A percentile compares a stretch with the other conserved stretches of the same genome.
Evolutionary conservation across 1,140 invertebrate species (phyloP).

Genomic region (Pseudomyrmex dendroicus): DNA sequence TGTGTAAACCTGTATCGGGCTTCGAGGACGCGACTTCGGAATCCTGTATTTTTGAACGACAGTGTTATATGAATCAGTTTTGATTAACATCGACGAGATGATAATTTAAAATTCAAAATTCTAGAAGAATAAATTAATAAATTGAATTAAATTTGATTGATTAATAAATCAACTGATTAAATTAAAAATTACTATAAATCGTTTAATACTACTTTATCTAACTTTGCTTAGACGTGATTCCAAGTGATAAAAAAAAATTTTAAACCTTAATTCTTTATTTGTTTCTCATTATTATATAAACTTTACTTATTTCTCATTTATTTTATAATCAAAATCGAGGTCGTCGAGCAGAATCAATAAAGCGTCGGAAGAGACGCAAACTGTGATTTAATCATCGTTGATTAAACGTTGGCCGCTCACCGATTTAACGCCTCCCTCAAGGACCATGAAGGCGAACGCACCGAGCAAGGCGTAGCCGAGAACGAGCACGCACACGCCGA

Average conservation of each 20-base stretch:
- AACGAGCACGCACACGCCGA: conserved; percentile 93
- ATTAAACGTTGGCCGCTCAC: conserved; percentile 54
- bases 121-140: too few species aligned
- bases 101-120: too few species aligned
- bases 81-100: too few species aligned
- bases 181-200: too few species aligned
- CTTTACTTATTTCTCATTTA: neutral
- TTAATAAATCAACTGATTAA: too few species aligned
- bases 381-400: conserved; percentile 13
- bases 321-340: neutral
- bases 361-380: neutral
- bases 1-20: conserved; percentile 61
- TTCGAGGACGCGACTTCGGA: conserved; percentile 72
- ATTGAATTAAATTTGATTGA: too few species aligned
- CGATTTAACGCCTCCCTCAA: conserved; percentile 89
- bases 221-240: too few species aligned
- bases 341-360: neutral
- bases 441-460: conserved; percentile 95
- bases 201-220: too few species aligned
- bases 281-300: too few species aligned
- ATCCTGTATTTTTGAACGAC: conserved; percentile 65
- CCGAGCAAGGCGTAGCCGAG: conserved; percentile 96
- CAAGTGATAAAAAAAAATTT: too few species aligned
- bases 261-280: too few species aligned
- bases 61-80: too few species aligned